These are phyloP conservation scores for Dicentrarchus labrax DNA, from an alignment of 2,113 vertebrate species.

Conservation along the genomic window DNA sequence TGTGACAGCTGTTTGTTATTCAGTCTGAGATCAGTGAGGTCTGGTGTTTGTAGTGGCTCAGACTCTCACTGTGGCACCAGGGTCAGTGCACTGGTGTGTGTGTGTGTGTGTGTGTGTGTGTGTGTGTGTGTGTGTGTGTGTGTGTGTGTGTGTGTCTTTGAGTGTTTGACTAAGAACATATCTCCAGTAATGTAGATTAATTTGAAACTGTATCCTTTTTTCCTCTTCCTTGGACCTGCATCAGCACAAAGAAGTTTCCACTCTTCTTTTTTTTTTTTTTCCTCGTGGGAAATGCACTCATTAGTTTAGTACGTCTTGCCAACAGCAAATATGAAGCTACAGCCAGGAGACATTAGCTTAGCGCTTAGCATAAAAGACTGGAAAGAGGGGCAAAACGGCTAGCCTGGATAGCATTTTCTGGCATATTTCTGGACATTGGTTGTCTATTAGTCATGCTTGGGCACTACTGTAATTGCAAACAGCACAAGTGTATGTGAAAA, in stretches of 20 bases:
- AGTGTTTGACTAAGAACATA: slow-evolving; percentile 8
- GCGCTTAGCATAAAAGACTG: not conserved
- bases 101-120: slow-evolving; percentile 25
- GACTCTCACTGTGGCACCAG: slow-evolving; percentile 32
- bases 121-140: slow-evolving; percentile 27
- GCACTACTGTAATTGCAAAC: not conserved
- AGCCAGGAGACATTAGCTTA: not conserved
- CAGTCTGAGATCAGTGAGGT: slow-evolving; percentile 49
- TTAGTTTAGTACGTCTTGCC: not conserved
- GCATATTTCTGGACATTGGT: not conserved
- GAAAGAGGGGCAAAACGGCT: not conserved
- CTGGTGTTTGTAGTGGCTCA: slow-evolving; percentile 48
- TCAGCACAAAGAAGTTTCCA: slow-evolving; percentile 4
- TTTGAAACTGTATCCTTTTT: not conserved
- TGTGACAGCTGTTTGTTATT: slow-evolving; percentile 74
- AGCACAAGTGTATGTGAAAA: not conserved
- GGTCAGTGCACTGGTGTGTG: slow-evolving; percentile 1
- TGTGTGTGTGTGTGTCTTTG: slow-evolving; percentile 14
- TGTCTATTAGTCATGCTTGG: not conserved
- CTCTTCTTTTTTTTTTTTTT: not conserved
- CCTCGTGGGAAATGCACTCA: too few species aligned
- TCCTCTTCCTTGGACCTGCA: not conserved
- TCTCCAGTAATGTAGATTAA: not conserved
- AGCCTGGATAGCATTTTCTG: too few species aligned
- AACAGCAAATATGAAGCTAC: not conserved